phyloP scores from a whole-genome alignment of 2,797 vertebrate genomes.

The Megalops cyprinoides region DNA sequence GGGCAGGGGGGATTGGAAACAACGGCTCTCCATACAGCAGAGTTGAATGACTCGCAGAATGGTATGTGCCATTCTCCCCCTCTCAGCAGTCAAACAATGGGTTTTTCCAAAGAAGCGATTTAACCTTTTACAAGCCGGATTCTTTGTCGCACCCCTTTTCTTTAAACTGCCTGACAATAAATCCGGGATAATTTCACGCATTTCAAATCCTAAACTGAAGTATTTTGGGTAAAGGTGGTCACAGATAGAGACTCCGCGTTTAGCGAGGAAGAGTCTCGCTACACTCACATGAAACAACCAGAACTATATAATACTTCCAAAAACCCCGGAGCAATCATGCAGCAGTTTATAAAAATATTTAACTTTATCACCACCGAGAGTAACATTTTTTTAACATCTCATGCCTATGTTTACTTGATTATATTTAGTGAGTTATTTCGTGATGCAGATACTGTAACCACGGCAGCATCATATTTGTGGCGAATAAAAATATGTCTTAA shows the following conservation, averaged over 20 bases:
- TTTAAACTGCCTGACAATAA: neutral
- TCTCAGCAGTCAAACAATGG: conserved; percentile 57
- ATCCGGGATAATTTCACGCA: neutral
- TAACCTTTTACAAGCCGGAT: conserved; percentile 71
- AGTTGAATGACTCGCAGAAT: conserved; percentile 62
- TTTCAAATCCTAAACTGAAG: neutral
- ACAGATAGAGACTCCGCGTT: neutral
- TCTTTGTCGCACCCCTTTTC: conserved; percentile 11
- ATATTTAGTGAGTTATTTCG: no score
- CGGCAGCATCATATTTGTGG: no score
- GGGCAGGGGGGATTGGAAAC: conserved; percentile 54
- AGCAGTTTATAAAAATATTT: neutral
- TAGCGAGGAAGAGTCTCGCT: neutral
- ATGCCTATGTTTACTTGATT: neutral
- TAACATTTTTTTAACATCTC: neutral
- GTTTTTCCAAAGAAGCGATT: conserved; percentile 63
- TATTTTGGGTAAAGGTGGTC: neutral
- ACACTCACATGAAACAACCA: neutral
- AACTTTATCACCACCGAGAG: neutral
- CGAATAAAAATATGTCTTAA: neutral
- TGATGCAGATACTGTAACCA: no score
- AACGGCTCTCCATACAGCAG: conserved; percentile 73
- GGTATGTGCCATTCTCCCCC: conserved; percentile 62
- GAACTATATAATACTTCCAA: neutral
- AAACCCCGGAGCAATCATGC: neutral